Evolutionary conservation across 2,797 vertebrate species (phyloP), one percentile per base, ranked within the genome.

Genomic region (Phrynocephalus vlangalii): DNA sequence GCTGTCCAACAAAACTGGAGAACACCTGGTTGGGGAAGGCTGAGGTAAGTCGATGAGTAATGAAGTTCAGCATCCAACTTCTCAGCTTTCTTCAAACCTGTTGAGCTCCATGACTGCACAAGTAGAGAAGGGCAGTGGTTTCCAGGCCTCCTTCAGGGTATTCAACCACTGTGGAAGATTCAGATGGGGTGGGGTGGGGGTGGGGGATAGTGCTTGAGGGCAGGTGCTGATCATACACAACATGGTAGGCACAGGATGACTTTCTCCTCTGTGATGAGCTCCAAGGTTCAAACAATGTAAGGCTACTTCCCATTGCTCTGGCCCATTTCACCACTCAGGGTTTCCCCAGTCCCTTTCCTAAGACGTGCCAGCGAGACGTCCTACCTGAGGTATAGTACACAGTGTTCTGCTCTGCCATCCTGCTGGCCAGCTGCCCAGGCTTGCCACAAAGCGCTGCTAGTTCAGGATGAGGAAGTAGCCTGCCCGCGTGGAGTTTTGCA

Each of bases 391-490:
- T 89, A 18, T 50, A 52, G 91, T 89, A n/a, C 52, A 8, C 0
- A 10, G 44, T 28, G 8, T 33, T n/a, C 2, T 44, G 3, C 38
- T 67, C 77, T 63, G 18, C 28, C 18, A 82, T 60, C 20, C 76
- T 79, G 44, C 30, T 77, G 18, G 30, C 81, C 83, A 24, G 2
- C 2, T 26, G 89, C 90, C 90, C 72, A 73, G 84, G 73, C 70
- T 92, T 90, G 90, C 83, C 87, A 90, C 30, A 77, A 79, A 28
- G 1, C 2, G 73, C 30, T 44, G 44, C 52, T 79, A 71, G 33
- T 7, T 6, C 3, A 44, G 16, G 82, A 83, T 38, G 56, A 91
- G 91, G 84, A 93, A 94, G 92, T 91, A 85, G 89, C 66, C 6
- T 0, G 33, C 63, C 7, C 1, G 24, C 26, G 48, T 56, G 3